Evolutionary conservation across 2,797 vertebrate genomes (phyloP), one percentile per base, ranked within the genome.

Genomic region (Graptemys geographica): DNA sequence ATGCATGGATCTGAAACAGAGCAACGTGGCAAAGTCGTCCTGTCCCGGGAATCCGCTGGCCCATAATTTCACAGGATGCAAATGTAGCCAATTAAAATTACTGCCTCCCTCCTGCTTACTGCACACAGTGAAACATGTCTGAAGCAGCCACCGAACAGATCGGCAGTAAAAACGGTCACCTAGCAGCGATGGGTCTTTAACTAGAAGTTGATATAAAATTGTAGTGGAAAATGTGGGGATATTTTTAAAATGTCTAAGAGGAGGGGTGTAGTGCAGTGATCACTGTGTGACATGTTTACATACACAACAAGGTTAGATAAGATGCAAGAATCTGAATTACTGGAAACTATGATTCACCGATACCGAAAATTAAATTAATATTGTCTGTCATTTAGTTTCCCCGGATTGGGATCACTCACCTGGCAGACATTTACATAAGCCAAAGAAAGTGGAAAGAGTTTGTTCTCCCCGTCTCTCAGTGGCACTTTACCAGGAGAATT

Each of bases 261-360:
- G n/a, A n/a, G 51, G 79, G 1, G 1, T 51, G 49, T 16, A 37
- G 62, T 57, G 3, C 1, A 0, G 37, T 0, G 2, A 8, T 23
- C 79, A 81, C n/a, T 23, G 65, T 72, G 65, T 72, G 69, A 72
- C 19, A 72, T 72, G 37, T 72, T 72, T 72, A 72, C 37, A 41
- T 41, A 72, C 9, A 72, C 69, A 72, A 41, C 19, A 72, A 72
- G 19, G n/a, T 72, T 41, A 72, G 69, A 31, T 13, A 78, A 55
- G 13, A 9, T 8, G 41, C 69, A 72, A 27, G 72, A 47, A 9
- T 18, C 13, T 16, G 69, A n/a, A n/a, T 11, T 10, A 0, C 89
- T 87, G 89, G 88, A 91, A 96, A 89, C 33, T 15, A 90, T 49
- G 74, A 78, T 78, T 47, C 33, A 19, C 28, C 41, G n/a, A 31